Evolutionary conservation across 2,113 vertebrate genomes (phyloP).

Genomic region (Cacatua alba): DNA sequence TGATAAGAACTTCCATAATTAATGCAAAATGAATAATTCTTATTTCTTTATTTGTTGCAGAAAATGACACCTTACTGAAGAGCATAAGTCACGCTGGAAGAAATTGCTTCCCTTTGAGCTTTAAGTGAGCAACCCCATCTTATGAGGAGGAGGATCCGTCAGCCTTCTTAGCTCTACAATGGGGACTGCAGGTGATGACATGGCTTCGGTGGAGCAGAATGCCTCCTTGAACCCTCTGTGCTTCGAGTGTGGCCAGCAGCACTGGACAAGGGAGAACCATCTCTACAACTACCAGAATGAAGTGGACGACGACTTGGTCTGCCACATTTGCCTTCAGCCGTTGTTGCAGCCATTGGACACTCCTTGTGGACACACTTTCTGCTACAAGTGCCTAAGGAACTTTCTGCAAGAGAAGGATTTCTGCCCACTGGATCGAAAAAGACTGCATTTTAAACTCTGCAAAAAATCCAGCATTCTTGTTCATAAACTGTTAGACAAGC

Average conservation of each 20-base stretch:
- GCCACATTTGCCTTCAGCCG: conserved; percentile 99
- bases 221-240: conserved; percentile 88
- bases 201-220: conserved; percentile 81
- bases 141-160: background rate
- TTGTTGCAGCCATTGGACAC: conserved; percentile 95
- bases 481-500: conserved; percentile 96
- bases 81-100: background rate
- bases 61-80: conserved; percentile 8
- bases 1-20: background rate
- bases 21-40: background rate
- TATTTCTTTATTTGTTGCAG: conserved; percentile 47
- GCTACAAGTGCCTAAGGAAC: conserved; percentile 94
- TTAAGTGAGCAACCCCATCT: background rate
- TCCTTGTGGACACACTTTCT: conserved; percentile 98
- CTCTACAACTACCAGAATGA: conserved; percentile 97
- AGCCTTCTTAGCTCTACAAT: conserved; percentile 68
- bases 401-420: conserved; percentile 97
- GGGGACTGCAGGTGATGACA: conserved; percentile 88
- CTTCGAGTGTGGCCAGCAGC: conserved; percentile 94
- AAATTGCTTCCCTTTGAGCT: background rate
- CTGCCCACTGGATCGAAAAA: conserved; percentile 93
- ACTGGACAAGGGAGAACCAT: conserved; percentile 94
- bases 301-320: conserved; percentile 96
- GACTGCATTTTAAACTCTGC: conserved; percentile 92
- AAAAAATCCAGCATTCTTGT: conserved; percentile 97